Percentiles rank a stretch among this genome's conserved stretches.
Conservation (phyloP, 1,140 invertebrate species). For the Drosophila eugracilis region DNA sequence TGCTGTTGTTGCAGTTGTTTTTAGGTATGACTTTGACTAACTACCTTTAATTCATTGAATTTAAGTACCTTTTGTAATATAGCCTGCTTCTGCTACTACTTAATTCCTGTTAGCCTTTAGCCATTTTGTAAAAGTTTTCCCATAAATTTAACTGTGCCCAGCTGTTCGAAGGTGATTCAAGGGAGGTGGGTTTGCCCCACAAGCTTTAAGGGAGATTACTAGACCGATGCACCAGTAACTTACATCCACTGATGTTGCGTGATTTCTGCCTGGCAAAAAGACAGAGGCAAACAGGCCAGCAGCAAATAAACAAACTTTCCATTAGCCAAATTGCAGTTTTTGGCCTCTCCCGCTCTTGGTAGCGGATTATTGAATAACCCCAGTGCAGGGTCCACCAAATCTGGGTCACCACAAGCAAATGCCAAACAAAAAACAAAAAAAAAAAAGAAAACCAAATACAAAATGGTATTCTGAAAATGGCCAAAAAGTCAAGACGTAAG, state of each 20-base stretch:
- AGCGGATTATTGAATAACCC: slow-evolving; percentile 73
- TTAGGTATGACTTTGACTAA: too few species aligned
- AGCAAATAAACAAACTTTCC: slow-evolving; percentile 54
- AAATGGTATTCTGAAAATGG: not conserved
- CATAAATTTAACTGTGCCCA: slow-evolving; percentile 19
- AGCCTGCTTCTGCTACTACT: too few species aligned
- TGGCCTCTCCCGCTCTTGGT: slow-evolving; percentile 13
- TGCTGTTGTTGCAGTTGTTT: slow-evolving; percentile 21
- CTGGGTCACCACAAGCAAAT: slow-evolving; percentile 36
- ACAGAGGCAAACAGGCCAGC: slow-evolving; percentile 17
- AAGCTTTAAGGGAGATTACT: slow-evolving; percentile 16
- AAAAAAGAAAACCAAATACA: not conserved
- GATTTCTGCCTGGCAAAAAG: slow-evolving; percentile 35
- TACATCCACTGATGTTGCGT: slow-evolving; percentile 65
- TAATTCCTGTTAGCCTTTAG: too few species aligned
- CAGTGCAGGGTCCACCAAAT: slow-evolving; percentile 20
- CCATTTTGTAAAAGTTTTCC: slow-evolving; percentile 10
- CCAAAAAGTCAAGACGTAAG: slow-evolving; percentile 7
- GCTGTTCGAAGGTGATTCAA: not conserved
- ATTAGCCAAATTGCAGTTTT: slow-evolving; percentile 76
- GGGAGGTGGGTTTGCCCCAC: not conserved
- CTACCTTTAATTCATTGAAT: too few species aligned
- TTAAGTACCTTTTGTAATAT: too few species aligned
- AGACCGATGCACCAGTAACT: slow-evolving; percentile 55
- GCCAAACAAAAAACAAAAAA: slow-evolving; percentile 6